A percentile compares a stretch with the other conserved stretches of the same genome.
Evolutionary conservation across 1,140 invertebrate species (phyloP).

Genomic region (Danaus plexippus): DNA sequence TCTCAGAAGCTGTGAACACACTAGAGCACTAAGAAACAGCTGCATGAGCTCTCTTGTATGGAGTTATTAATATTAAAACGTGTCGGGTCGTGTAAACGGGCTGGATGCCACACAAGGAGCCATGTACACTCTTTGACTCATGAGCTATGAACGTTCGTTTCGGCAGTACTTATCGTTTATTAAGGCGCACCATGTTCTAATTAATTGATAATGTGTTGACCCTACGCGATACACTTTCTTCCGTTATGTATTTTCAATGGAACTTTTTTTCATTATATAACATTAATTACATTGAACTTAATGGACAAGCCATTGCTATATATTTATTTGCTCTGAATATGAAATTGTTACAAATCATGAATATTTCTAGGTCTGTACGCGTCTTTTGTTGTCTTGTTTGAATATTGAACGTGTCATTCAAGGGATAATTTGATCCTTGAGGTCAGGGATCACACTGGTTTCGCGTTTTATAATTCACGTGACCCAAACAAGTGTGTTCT

Average conservation of each 20-base stretch:
- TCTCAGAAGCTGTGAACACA: slow-evolving; percentile 29
- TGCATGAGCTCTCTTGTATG: slow-evolving; percentile 49
- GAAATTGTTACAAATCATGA: neutral
- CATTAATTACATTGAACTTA: too few relatives aligned
- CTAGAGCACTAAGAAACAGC: slow-evolving; percentile 29
- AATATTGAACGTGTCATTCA: slow-evolving; percentile 4
- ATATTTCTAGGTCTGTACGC: too few relatives aligned
- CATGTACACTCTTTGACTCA: slow-evolving; percentile 8
- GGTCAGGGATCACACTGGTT: slow-evolving; percentile 11
- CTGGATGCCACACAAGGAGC: slow-evolving; percentile 22
- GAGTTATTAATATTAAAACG: slow-evolving; percentile 66
- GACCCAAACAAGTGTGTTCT: slow-evolving; percentile 9
- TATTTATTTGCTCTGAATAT: neutral
- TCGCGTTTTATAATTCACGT: slow-evolving; percentile 25
- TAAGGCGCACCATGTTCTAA: neutral
- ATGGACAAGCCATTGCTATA: neutral
- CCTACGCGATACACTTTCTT: slow-evolving; percentile 1
- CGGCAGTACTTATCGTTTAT: neutral
- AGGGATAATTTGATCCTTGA: slow-evolving; percentile 11
- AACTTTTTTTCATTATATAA: neutral
- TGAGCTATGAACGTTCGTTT: neutral
- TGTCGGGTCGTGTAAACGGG: slow-evolving; percentile 39
- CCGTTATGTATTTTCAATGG: too few relatives aligned
- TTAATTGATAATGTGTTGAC: neutral
- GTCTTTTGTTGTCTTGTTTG: too few relatives aligned